Evolutionary conservation across 2,888 invertebrate genomes (phyloP).

Genomic region (Elysia crispata): DNA sequence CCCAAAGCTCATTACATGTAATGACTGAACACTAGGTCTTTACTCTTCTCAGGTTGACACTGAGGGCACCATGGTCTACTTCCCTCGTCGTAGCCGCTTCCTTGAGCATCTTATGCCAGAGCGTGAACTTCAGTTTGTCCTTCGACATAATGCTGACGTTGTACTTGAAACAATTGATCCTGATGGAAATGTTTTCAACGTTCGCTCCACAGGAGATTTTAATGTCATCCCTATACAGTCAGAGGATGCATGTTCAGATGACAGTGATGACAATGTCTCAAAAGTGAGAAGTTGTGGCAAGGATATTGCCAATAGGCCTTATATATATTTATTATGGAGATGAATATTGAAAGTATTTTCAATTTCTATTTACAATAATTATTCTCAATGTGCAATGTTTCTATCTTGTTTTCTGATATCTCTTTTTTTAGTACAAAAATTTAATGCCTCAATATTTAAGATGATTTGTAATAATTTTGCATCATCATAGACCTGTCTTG

Average conservation of each 20-base stretch:
- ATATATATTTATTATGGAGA: too few relatives aligned
- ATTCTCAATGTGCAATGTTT: too few relatives aligned
- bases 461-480: too few relatives aligned
- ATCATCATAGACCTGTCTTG: too few relatives aligned
- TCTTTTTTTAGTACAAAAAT: too few relatives aligned
- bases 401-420: too few relatives aligned
- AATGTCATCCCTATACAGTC: slow-evolving; percentile 61
- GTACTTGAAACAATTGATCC: slow-evolving; percentile 73
- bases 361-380: too few relatives aligned
- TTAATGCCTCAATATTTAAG: too few relatives aligned
- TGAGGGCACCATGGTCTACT: slow-evolving; percentile 60
- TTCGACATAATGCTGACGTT: slow-evolving; percentile 73
- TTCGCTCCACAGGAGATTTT: slow-evolving; percentile 73
- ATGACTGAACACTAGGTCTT: background rate
- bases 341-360: too few relatives aligned
- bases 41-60: slow-evolving; percentile 40
- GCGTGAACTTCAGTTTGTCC: slow-evolving; percentile 66
- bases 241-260: slow-evolving; percentile 60
- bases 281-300: too few relatives aligned
- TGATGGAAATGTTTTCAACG: slow-evolving; percentile 73
- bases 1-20: too few relatives aligned
- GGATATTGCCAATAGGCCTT: too few relatives aligned
- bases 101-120: slow-evolving; percentile 65
- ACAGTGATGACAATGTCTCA: slow-evolving; percentile 52
- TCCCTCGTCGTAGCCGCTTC: slow-evolving; percentile 65